phyloP scores from a whole-genome alignment of 2,113 vertebrate genomes.

The Oophaga pumilio region DNA sequence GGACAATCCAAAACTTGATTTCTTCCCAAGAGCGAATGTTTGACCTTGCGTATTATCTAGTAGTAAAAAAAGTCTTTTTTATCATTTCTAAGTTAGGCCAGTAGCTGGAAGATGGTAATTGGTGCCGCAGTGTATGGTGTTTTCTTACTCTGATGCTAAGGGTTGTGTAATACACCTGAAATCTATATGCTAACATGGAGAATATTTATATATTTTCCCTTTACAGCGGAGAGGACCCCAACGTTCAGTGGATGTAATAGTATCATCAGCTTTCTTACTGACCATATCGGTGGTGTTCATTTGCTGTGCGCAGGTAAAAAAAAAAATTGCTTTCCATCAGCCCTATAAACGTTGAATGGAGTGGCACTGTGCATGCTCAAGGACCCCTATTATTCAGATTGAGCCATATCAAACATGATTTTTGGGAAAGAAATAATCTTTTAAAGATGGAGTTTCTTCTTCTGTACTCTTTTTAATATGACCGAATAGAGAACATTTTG shows the following conservation, averaged over 20 bases:
- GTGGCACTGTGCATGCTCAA: not conserved
- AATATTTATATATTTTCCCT: slow-evolving; percentile 9
- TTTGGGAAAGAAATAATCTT: not conserved
- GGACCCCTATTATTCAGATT: not conserved
- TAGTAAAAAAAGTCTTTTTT: no score
- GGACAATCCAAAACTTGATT: no score
- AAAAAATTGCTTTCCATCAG: not conserved
- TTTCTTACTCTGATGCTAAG: not conserved
- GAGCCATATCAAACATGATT: not conserved
- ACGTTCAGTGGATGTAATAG: slow-evolving; percentile 95
- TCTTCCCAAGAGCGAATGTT: no score
- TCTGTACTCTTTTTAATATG: no score
- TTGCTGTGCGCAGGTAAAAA: slow-evolving; percentile 95
- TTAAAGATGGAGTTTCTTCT: no score
- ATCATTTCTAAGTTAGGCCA: no score
- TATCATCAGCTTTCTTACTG: slow-evolving; percentile 95
- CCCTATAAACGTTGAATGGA: not conserved
- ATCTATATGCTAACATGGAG: no score
- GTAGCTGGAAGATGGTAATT: no score
- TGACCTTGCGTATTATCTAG: no score
- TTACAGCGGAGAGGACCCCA: slow-evolving; percentile 94
- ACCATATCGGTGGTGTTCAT: slow-evolving; percentile 96
- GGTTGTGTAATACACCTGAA: not conserved
- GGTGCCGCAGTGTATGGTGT: not conserved
- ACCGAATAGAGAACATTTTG: no score